Conservation (phyloP, 37 sponge, comb jelly and placozoan genomes). For the Mnemiopsis leidyi region DNA sequence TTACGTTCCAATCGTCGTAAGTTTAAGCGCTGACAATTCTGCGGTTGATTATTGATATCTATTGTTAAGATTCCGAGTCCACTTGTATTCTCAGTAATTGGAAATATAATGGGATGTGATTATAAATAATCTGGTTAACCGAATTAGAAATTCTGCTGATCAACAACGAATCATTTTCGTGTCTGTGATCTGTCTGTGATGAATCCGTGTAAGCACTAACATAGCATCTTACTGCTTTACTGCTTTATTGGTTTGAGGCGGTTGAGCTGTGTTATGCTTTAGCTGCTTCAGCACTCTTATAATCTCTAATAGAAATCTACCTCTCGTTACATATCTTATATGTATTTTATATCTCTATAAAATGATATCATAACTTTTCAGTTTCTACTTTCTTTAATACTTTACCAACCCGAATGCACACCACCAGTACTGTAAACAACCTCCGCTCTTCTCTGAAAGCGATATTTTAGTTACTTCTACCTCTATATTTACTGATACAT, state of each 20-base stretch:
- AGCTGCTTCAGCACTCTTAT: not conserved
- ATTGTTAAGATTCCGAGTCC: not conserved
- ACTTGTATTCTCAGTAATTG: not conserved
- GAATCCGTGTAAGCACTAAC: not conserved
- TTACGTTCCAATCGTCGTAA: constrained; percentile 2
- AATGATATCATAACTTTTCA: too few species aligned
- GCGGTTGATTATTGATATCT: not conserved
- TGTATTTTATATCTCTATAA: too few species aligned
- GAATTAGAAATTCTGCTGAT: not conserved
- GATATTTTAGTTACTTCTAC: too few species aligned
- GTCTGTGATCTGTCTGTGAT: not conserved
- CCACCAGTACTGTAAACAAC: too few species aligned
- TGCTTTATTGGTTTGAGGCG: not conserved
- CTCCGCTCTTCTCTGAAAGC: too few species aligned
- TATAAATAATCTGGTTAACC: not conserved
- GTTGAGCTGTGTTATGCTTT: not conserved
- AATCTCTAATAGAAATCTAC: too few species aligned
- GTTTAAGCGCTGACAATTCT: not conserved
- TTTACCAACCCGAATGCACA: too few species aligned
- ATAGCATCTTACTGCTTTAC: too few species aligned
- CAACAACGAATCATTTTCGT: not conserved
- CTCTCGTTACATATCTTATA: too few species aligned
- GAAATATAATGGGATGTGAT: not conserved
- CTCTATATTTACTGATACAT: too few species aligned
- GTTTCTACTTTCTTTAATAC: too few species aligned